These are phyloP conservation scores for Eulithis prunata DNA, from an alignment of 2,888 invertebrate genomes.

Conservation along the genomic window DNA sequence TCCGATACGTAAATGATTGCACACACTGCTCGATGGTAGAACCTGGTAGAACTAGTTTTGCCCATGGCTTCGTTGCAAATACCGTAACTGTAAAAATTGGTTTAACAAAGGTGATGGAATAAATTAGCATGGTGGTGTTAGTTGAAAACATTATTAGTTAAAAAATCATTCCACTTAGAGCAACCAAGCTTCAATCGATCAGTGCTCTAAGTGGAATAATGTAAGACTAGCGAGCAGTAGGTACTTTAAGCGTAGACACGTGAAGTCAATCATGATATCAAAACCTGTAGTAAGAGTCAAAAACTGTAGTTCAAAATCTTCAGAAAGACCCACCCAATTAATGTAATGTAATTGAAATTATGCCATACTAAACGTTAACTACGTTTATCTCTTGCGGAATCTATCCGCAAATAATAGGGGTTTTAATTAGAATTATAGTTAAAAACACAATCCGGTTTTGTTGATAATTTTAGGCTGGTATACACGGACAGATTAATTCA, in stretches of 20 bases:
- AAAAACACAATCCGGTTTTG: slow-evolving; percentile 31
- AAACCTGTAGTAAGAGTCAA: too few relatives aligned
- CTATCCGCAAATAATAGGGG: slow-evolving; percentile 33
- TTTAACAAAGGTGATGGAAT: too few relatives aligned
- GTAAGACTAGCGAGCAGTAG: too few relatives aligned
- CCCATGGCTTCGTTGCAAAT: too few relatives aligned
- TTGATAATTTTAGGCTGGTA: slow-evolving; percentile 14
- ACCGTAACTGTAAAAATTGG: too few relatives aligned
- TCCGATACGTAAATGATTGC: slow-evolving; percentile 18
- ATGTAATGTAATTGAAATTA: slow-evolving; percentile 27
- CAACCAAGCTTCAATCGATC: too few relatives aligned
- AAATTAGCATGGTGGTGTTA: too few relatives aligned
- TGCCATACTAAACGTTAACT: slow-evolving; percentile 24
- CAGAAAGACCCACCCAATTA: background rate
- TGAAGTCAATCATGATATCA: too few relatives aligned
- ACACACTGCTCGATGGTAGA: background rate
- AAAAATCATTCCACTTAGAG: too few relatives aligned
- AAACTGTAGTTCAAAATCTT: slow-evolving; percentile 5
- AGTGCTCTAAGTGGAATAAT: too few relatives aligned
- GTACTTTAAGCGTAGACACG: too few relatives aligned
- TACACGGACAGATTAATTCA: slow-evolving; percentile 2
- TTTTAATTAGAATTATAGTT: slow-evolving; percentile 32
- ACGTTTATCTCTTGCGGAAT: slow-evolving; percentile 26
- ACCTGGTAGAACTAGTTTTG: background rate
- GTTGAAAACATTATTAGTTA: too few relatives aligned